Evolutionary conservation across 23 tunicate genomes (phyloP).

Genomic region (Oikopleura dioica): DNA sequence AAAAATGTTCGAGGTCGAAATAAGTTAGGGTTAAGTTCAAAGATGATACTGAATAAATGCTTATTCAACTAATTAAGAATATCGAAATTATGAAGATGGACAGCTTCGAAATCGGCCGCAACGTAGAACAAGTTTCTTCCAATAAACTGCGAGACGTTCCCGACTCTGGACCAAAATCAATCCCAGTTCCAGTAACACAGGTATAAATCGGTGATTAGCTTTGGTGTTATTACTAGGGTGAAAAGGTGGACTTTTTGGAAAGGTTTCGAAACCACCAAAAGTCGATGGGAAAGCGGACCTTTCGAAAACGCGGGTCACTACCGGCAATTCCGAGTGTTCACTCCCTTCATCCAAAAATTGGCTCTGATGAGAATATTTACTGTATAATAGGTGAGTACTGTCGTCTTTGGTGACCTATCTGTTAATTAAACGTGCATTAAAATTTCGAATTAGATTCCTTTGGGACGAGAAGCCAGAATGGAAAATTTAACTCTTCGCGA

Average conservation of each 20-base stretch:
- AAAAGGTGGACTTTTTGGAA: background rate
- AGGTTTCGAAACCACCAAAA: background rate
- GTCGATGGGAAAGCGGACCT: too few relatives aligned
- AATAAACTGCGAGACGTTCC: background rate
- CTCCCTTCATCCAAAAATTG: background rate
- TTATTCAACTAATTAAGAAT: background rate
- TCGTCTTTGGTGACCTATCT: background rate
- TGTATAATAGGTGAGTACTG: too few relatives aligned
- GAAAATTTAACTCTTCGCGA: background rate
- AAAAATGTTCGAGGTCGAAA: background rate
- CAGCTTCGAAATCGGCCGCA: background rate
- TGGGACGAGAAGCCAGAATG: background rate
- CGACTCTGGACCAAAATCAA: slow-evolving; percentile 6
- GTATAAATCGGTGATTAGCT: too few relatives aligned
- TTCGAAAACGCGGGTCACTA: too few relatives aligned
- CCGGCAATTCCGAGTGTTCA: background rate
- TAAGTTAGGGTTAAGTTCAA: background rate
- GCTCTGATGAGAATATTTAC: too few relatives aligned
- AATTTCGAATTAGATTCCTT: background rate
- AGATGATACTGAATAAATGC: background rate
- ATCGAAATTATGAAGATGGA: background rate
- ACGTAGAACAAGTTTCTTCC: background rate
- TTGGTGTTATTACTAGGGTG: background rate
- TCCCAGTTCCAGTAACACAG: background rate
- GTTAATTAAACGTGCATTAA: background rate